Evolutionary conservation across 2,113 vertebrate species (phyloP).

Genomic region (Thamnaconus septentrionalis): DNA sequence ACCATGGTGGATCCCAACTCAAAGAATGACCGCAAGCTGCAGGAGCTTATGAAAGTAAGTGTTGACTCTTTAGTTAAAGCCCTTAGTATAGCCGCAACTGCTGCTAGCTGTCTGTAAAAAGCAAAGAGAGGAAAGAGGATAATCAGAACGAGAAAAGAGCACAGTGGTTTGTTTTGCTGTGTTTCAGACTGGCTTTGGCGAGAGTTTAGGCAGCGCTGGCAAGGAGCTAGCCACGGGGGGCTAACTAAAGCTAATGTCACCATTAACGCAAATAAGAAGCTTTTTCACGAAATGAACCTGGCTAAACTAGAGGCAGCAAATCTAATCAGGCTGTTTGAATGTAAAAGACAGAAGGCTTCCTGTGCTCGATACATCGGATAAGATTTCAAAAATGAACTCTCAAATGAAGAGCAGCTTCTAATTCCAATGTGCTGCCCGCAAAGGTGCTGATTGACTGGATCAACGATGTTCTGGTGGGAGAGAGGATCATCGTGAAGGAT

Average conservation of each 20-base stretch:
- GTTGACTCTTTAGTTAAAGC: neutral
- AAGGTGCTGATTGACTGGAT: slow-evolving; percentile 96
- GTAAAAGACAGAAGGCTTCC: neutral
- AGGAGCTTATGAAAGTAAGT: slow-evolving; percentile 89
- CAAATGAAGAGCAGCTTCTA: too few species aligned
- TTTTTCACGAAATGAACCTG: neutral
- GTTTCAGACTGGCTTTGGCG: neutral
- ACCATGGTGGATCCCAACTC: slow-evolving; percentile 95
- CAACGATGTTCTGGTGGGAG: slow-evolving; percentile 92
- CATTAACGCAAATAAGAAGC: too few species aligned
- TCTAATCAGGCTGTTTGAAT: too few species aligned
- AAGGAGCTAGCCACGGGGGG: too few species aligned
- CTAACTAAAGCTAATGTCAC: too few species aligned
- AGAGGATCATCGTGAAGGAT: slow-evolving; percentile 96
- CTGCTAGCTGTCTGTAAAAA: too few species aligned
- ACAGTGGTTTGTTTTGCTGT: neutral
- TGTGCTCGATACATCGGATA: too few species aligned
- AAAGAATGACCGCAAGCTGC: slow-evolving; percentile 89
- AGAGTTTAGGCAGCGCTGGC: neutral
- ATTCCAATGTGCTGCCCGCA: neutral
- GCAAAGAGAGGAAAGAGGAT: too few species aligned
- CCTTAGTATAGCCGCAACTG: too few species aligned
- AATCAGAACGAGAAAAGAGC: too few species aligned
- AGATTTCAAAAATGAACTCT: too few species aligned
- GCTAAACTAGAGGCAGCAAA: too few species aligned